Percentiles rank a stretch among this genome's conserved stretches.
phyloP scores from a whole-genome alignment of 2,888 invertebrate genomes.

The Alsophila aescularia region DNA sequence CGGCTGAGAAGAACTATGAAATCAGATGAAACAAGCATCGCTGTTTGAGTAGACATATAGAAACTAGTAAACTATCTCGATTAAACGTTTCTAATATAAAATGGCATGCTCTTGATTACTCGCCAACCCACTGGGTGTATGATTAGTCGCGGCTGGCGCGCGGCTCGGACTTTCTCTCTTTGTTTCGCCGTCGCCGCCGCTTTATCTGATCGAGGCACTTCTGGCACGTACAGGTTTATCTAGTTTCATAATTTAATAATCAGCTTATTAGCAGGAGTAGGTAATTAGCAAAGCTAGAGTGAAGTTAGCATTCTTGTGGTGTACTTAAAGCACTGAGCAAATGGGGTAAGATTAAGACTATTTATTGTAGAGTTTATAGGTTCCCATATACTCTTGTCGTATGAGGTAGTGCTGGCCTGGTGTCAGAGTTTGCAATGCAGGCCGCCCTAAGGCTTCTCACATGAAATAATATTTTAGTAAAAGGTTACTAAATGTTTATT shows the following conservation, averaged over 20 bases:
- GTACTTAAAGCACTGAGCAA: too few species aligned
- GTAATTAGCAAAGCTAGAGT: neutral
- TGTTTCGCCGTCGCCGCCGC: constrained; percentile 11
- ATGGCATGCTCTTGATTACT: constrained; percentile 11
- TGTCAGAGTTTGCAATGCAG: too few species aligned
- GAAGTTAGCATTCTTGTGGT: too few species aligned
- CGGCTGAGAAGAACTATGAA: too few species aligned
- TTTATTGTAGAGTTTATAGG: too few species aligned
- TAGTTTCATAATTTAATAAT: constrained; percentile 19
- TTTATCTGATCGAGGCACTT: constrained; percentile 24
- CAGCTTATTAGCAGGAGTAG: too few species aligned
- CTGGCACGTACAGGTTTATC: constrained; percentile 18
- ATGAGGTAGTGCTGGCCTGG: too few species aligned
- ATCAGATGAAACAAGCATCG: neutral
- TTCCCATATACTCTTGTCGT: too few species aligned
- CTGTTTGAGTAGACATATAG: neutral
- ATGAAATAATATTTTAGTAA: too few species aligned
- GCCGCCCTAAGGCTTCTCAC: too few species aligned
- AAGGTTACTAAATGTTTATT: too few species aligned
- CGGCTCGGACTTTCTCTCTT: constrained; percentile 32
- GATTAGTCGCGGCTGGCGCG: constrained; percentile 21
- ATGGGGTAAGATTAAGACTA: too few species aligned
- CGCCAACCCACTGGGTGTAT: constrained; percentile 21
- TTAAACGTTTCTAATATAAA: constrained; percentile 17
- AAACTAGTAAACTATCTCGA: neutral